These are phyloP conservation scores for Syrmaticus mikado DNA, from an alignment of 2,113 vertebrate species.

Conservation along the genomic window DNA sequence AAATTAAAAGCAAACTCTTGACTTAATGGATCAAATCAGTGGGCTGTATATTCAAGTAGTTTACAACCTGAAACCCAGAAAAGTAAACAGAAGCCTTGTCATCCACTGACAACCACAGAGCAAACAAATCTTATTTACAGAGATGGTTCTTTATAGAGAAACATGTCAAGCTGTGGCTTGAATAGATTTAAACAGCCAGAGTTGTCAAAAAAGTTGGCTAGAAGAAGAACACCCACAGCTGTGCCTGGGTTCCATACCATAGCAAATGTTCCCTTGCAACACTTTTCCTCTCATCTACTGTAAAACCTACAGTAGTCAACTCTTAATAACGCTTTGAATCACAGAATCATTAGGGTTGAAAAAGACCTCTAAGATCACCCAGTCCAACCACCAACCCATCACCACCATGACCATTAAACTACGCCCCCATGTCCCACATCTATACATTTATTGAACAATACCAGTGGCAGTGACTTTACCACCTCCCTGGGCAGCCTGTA, in stretches of 20 bases:
- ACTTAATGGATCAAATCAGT: background rate
- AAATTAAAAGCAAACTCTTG: background rate
- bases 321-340: background rate
- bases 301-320: background rate
- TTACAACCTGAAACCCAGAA: background rate
- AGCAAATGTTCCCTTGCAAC: background rate
- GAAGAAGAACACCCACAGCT: background rate
- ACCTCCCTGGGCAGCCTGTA: too few species aligned
- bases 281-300: background rate
- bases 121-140: background rate
- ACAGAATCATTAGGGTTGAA: too few species aligned
- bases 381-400: too few species aligned
- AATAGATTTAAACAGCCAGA: background rate
- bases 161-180: background rate
- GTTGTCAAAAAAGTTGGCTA: background rate
- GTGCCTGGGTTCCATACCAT: background rate
- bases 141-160: background rate
- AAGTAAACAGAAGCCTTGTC: background rate
- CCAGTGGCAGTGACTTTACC: too few species aligned
- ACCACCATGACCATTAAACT: too few species aligned
- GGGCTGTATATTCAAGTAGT: background rate
- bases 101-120: background rate
- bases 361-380: too few species aligned
- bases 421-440: too few species aligned
- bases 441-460: too few species aligned